These are phyloP conservation scores for Vesta saturnalis DNA, from an alignment of 2,888 invertebrate species.

Conservation along the genomic window DNA sequence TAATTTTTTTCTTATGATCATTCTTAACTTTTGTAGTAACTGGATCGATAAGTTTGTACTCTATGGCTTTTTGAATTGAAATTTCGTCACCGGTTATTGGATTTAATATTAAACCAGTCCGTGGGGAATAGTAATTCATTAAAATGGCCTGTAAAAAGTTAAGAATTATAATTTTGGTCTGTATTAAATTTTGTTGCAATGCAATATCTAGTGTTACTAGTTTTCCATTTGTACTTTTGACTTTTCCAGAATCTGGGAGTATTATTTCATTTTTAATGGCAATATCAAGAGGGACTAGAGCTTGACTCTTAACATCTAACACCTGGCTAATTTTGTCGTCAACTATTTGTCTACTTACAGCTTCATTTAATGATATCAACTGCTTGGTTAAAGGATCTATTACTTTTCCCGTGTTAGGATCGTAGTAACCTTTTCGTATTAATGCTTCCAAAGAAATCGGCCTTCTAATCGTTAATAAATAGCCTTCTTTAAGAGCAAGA, in stretches of 20 bases:
- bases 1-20: constrained; percentile 71
- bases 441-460: constrained; percentile 83
- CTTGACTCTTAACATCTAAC: constrained; percentile 78
- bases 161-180: constrained; percentile 74
- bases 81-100: constrained; percentile 79
- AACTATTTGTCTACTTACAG: constrained; percentile 80
- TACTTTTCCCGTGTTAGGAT: constrained; percentile 75
- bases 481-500: constrained; percentile 76
- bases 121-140: constrained; percentile 79
- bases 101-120: constrained; percentile 78
- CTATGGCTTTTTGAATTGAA: constrained; percentile 79
- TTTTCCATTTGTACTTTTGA: constrained; percentile 76
- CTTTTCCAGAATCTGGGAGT: constrained; percentile 74
- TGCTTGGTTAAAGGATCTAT: constrained; percentile 78
- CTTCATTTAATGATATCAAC: constrained; percentile 77
- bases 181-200: constrained; percentile 74
- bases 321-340: constrained; percentile 85
- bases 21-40: constrained; percentile 78
- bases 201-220: constrained; percentile 77
- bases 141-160: constrained; percentile 79
- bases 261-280: constrained; percentile 77
- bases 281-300: constrained; percentile 77
- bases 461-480: constrained; percentile 73
- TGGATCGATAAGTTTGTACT: constrained; percentile 76
- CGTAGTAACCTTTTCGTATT: constrained; percentile 76